These are phyloP conservation scores for Mola mola DNA, from an alignment of 2,113 vertebrate species.

Conservation along the genomic window DNA sequence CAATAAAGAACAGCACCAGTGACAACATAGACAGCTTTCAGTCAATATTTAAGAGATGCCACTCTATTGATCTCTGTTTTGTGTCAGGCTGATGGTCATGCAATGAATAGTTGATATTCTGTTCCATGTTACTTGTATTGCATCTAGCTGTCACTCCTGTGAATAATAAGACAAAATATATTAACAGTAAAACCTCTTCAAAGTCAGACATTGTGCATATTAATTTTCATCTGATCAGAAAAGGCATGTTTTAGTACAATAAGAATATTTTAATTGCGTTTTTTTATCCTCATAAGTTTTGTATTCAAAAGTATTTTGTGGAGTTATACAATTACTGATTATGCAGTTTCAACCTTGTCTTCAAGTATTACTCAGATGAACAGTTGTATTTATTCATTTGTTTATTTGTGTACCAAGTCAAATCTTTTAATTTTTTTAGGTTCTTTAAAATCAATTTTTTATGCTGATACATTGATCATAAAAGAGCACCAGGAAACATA, in stretches of 20 bases:
- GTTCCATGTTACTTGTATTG: not conserved
- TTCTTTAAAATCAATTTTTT: not conserved
- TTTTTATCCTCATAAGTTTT: not conserved
- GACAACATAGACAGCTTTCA: constrained; percentile 44
- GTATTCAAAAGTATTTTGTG: not conserved
- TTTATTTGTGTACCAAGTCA: too few species aligned
- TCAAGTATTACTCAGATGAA: too few species aligned
- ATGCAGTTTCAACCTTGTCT: too few species aligned
- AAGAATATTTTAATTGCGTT: not conserved
- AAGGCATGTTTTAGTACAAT: constrained; percentile 7
- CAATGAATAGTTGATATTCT: constrained; percentile 23
- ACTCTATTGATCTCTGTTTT: constrained; percentile 36
- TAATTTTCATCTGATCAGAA: not conserved
- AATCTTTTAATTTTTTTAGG: too few species aligned
- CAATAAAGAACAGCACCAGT: constrained; percentile 5
- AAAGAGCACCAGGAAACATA: constrained; percentile 5
- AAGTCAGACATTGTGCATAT: too few species aligned
- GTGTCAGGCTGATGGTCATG: constrained; percentile 19
- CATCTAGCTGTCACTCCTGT: not conserved
- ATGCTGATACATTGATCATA: not conserved
- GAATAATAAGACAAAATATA: too few species aligned
- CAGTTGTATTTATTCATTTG: too few species aligned
- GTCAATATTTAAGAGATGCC: constrained; percentile 39
- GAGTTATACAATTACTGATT: too few species aligned
- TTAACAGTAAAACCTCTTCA: too few species aligned